phyloP scores from a whole-genome alignment of 2,888 invertebrate genomes.

The Philaethria dido region DNA sequence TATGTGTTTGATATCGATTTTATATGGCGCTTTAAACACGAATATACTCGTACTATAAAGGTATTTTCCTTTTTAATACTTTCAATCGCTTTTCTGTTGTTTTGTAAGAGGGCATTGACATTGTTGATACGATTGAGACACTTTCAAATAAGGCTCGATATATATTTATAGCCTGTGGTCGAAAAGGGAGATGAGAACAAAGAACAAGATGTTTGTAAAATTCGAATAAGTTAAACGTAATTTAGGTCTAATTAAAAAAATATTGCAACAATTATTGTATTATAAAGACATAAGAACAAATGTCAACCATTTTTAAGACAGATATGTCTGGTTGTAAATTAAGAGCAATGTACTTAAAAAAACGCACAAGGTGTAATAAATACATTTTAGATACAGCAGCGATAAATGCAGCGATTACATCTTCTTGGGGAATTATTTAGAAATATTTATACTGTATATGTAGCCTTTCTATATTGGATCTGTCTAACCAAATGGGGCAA shows the following conservation, averaged over 20 bases:
- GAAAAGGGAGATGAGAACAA: neutral
- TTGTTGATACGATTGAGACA: neutral
- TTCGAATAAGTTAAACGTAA: too few species aligned
- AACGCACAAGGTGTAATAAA: neutral
- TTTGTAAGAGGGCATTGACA: constrained; percentile 13
- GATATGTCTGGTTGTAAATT: too few species aligned
- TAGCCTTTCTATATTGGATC: too few species aligned
- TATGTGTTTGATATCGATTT: constrained; percentile 39
- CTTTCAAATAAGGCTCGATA: neutral
- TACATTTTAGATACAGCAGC: neutral
- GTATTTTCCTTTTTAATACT: constrained; percentile 20
- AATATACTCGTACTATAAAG: constrained; percentile 5
- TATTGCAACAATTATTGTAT: neutral
- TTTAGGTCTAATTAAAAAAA: neutral
- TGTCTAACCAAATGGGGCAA: too few species aligned
- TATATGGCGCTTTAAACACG: constrained; percentile 31
- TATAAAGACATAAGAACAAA: too few species aligned
- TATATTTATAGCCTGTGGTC: neutral
- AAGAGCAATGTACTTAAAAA: neutral
- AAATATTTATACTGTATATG: constrained; percentile 15
- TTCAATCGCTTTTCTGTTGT: constrained; percentile 10
- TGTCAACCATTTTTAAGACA: too few species aligned
- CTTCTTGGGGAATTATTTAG: neutral
- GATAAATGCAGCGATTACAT: neutral
- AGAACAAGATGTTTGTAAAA: too few species aligned